Conservation (phyloP, 2,797 vertebrate species). For the Macropodus opercularis region DNA sequence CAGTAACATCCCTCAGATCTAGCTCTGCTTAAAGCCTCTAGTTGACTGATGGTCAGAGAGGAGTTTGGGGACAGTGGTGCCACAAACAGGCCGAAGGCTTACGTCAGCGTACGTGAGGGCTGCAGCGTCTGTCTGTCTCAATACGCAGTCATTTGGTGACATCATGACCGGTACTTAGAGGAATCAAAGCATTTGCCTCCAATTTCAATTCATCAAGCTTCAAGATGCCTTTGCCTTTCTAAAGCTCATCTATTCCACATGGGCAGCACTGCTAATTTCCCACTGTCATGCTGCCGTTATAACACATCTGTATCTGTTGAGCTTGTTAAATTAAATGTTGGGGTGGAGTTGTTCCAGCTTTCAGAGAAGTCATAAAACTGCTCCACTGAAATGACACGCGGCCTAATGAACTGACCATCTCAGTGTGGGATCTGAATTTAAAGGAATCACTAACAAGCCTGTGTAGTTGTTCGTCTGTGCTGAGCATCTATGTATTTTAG, state of each 20-base stretch:
- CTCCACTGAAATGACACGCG: slow-evolving; percentile 23
- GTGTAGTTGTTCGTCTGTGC: too few relatives aligned
- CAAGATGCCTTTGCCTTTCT: background rate
- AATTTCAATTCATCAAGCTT: too few relatives aligned
- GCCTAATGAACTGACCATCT: slow-evolving; percentile 31
- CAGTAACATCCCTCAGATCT: background rate
- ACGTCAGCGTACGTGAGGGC: background rate
- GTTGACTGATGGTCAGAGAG: background rate
- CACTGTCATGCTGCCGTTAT: background rate
- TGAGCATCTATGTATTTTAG: too few relatives aligned
- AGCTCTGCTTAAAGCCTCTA: background rate
- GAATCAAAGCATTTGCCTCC: too few relatives aligned
- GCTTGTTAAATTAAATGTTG: slow-evolving; percentile 12
- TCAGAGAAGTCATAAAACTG: slow-evolving; percentile 40
- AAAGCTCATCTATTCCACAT: background rate
- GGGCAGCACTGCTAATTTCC: background rate
- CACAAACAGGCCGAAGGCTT: background rate
- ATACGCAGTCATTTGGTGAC: too few relatives aligned
- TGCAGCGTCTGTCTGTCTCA: background rate
- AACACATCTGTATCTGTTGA: slow-evolving; percentile 9
- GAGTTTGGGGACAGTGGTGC: background rate
- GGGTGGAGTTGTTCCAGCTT: slow-evolving; percentile 20
- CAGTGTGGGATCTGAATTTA: slow-evolving; percentile 19
- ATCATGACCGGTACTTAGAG: too few relatives aligned
- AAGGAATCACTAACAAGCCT: slow-evolving; percentile 16